Base-by-base conservation (phyloP, 53 echinoderm and acorn worm species). In the Echinarachnius parma region DNA sequence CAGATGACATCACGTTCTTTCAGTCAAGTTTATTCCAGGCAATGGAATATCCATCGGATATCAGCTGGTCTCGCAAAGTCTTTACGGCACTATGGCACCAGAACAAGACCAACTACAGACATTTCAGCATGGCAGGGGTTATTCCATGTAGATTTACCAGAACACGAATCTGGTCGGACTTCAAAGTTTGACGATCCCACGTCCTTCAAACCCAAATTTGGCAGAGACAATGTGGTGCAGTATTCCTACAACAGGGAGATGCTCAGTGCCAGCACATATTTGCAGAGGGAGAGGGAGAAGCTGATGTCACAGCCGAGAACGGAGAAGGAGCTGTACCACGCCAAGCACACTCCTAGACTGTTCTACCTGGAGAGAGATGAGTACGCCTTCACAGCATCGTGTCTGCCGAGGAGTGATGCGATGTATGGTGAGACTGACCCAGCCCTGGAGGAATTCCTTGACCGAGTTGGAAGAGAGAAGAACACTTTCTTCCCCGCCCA, bases 301-400 rank as follows among this genome's bases (percentile, higher is more conserved):
- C 34, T 69, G 29, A 69, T 69, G 32, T 29, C 70, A 53, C 21
- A 50, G 1, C 70, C 70, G 23, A 69, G 70, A 24, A 21, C 54
- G 0, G 52, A 53, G 25, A 53, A 31, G 24, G 70, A 69, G 34
- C 33, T 22, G 1, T 69, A 11, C 23, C 53, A 53, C 53, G 32
- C 70, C 9, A 69, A 69, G 34, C 34, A 69, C 54, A 69, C 70
- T 21, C 70, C 70, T 23, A 8, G 70, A 10, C 34, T 69, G 25
- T 69, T 69, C 53, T 69, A 69, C 34, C 54, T 69, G 1, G 70
- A 69, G 53, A 69, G 70, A 16, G 53, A 69, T 1, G 52, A 69
- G 13, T 69, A 69, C 33, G 9, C 10, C 9, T 21, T 29, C 3
- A 53, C 34, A 37, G 70, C 70, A 27, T 31, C 26, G 1, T 69